These are phyloP conservation scores for Myrmecobius fasciatus DNA, from an alignment of 2,113 vertebrate genomes.

Conservation along the genomic window DNA sequence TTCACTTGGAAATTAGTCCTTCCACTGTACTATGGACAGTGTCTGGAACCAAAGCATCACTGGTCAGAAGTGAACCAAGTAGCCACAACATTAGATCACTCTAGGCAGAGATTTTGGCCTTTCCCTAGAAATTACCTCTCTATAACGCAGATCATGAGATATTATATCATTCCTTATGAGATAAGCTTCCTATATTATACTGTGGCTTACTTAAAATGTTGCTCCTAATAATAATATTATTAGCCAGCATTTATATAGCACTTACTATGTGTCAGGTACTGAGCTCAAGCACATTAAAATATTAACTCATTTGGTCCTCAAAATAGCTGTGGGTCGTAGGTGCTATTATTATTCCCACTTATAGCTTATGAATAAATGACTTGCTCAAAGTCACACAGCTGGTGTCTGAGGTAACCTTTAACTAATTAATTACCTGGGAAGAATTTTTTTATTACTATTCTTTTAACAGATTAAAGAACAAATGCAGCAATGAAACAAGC, in stretches of 20 bases:
- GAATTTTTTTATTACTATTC: too few species aligned
- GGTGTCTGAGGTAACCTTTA: background rate
- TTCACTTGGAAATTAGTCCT: constrained; percentile 10
- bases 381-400: background rate
- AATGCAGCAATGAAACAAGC: too few species aligned
- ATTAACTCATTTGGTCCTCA: background rate
- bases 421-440: too few species aligned
- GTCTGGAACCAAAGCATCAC: background rate
- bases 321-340: background rate
- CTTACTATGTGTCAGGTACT: background rate
- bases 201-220: background rate
- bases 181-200: background rate
- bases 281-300: background rate
- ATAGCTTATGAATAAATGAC: background rate
- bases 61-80: background rate
- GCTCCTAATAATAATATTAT: background rate
- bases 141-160: background rate
- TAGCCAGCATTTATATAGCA: background rate
- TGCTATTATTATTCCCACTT: background rate
- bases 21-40: background rate
- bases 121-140: background rate
- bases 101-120: background rate
- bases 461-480: too few species aligned
- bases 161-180: background rate
- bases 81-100: background rate